Evolutionary conservation across 2,797 vertebrate species (phyloP).

Genomic region (Tamandua tetradactyla): DNA sequence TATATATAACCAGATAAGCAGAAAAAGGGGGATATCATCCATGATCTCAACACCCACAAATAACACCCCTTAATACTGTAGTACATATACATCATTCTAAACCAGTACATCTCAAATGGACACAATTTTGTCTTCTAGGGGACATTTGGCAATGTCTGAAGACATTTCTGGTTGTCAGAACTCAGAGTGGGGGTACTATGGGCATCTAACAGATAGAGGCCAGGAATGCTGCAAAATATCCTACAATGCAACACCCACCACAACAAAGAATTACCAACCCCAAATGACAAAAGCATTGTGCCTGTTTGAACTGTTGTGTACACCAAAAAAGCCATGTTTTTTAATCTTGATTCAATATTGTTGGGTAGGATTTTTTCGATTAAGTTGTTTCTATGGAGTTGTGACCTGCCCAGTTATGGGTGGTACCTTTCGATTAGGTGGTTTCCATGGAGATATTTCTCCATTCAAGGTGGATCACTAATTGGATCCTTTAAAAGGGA

Average conservation of each 20-base stretch:
- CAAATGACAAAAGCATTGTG: background rate
- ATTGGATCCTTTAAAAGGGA: too few relatives aligned
- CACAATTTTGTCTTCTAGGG: background rate
- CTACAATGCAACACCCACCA: too few relatives aligned
- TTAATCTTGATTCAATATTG: too few relatives aligned
- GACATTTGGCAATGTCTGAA: slow-evolving; percentile 3
- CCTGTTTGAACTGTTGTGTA: too few relatives aligned
- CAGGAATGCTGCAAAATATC: background rate
- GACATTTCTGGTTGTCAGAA: background rate
- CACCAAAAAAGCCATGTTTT: too few relatives aligned
- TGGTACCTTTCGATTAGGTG: too few relatives aligned
- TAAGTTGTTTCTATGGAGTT: too few relatives aligned
- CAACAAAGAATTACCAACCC: background rate
- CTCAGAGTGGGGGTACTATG: background rate
- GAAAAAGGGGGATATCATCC: background rate
- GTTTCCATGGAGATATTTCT: too few relatives aligned
- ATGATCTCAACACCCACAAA: background rate
- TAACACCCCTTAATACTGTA: background rate
- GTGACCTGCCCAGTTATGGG: too few relatives aligned
- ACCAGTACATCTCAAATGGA: background rate
- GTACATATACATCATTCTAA: background rate
- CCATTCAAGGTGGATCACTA: too few relatives aligned
- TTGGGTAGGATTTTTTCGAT: too few relatives aligned
- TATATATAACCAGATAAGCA: background rate
- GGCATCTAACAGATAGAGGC: background rate